These are phyloP conservation scores for Aythya baeri DNA, from an alignment of 2,113 vertebrate species.

Conservation along the genomic window DNA sequence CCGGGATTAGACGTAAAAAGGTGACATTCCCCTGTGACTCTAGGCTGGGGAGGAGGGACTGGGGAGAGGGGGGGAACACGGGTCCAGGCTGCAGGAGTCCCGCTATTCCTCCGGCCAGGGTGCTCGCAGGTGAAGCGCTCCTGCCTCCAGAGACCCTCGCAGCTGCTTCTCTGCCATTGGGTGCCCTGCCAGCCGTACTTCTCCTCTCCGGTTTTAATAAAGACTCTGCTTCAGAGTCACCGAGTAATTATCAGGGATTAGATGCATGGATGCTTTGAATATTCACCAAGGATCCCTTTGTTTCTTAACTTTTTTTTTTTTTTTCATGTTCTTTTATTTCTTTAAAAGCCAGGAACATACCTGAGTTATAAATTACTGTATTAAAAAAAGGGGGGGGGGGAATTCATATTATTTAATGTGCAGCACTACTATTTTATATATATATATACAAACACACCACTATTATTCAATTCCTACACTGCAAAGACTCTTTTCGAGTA, in stretches of 20 bases:
- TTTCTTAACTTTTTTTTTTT: not conserved
- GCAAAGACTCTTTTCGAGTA: not conserved
- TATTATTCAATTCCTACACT: not conserved
- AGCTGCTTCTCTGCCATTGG: not conserved
- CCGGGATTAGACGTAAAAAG: not conserved
- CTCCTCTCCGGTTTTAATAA: not conserved
- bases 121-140: not conserved
- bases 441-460: not conserved
- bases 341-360: not conserved
- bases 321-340: not conserved
- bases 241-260: constrained; percentile 14
- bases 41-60: too few relatives aligned
- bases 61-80: accelerated
- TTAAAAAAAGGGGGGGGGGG: constrained; percentile 29
- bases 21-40: not conserved
- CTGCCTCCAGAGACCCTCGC: not conserved
- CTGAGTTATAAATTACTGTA: constrained; percentile 4
- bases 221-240: not conserved
- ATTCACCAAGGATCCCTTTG: not conserved
- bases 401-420: not conserved
- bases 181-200: not conserved
- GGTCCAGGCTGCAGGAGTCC: not conserved
- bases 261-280: not conserved
- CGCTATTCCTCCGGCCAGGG: not conserved
- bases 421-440: not conserved